Percentiles rank a stretch among this genome's conserved stretches.
These are phyloP conservation scores for Canis aureus DNA, from an alignment of 2,113 vertebrate genomes.

Conservation along the genomic window DNA sequence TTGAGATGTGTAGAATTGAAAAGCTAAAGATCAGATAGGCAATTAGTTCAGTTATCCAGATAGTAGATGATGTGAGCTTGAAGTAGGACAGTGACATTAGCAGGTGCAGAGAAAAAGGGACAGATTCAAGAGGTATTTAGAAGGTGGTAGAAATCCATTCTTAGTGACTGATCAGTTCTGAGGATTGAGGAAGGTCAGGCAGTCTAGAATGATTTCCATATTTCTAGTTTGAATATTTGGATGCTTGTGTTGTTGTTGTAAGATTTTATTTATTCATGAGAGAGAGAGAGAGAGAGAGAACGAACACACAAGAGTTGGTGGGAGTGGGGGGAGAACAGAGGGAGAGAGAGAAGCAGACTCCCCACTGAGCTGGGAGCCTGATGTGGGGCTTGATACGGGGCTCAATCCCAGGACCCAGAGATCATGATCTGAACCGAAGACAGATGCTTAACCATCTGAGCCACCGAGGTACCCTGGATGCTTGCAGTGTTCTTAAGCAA, in stretches of 20 bases:
- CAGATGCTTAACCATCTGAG: no score
- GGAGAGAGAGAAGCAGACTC: no score
- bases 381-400: no score
- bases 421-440: no score
- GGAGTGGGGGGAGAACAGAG: no score
- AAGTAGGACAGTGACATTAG: not conserved
- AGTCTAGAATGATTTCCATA: constrained; percentile 1
- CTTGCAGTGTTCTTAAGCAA: not conserved
- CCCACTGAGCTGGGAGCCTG: no score
- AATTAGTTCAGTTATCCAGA: not conserved
- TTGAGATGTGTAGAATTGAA: constrained; percentile 36
- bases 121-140: constrained; percentile 3
- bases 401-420: no score
- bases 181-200: not conserved
- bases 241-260: not conserved
- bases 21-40: not conserved
- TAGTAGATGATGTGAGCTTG: not conserved
- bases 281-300: no score
- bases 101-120: not conserved
- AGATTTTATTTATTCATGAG: no score
- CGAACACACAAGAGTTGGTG: no score
- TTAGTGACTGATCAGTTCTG: not conserved
- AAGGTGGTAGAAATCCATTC: constrained; percentile 9
- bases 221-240: constrained; percentile 12
- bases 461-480: no score